Evolutionary conservation across 2,888 invertebrate species (phyloP), one percentile per base, ranked within the genome.

Genomic region (Nomada goodeniana): DNA sequence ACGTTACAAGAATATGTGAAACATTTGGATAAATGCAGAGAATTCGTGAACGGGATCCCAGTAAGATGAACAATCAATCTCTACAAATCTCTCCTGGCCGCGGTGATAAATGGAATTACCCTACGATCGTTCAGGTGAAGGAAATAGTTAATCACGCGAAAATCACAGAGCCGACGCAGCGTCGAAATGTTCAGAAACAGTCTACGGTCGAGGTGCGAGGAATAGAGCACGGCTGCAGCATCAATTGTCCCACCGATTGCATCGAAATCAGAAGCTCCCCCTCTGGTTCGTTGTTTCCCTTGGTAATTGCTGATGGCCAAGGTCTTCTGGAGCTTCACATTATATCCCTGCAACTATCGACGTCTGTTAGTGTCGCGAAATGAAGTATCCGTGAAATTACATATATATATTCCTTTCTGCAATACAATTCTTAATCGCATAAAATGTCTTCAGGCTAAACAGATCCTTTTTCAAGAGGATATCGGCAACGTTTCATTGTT

Each of bases 311-410:
- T 0, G 84, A 90, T 15, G 88, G 86, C 13, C 90, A 92, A 78
- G 92, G 90, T 29, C 80, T 92, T 52, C 50, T 92, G 59, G 92
- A 92, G 82, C 78, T 92, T 68, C 92, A 92, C 44, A 86, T 92
- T 20, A 59, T 89, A 18, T 86, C 84, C 7, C 76, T 92, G 7
- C 90, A 90, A 47, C 86, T 92, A 11, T 90, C 90, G 0, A 86
- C 89, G 23, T 86, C 85, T 61, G 92, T 92, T 72, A 89, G 87
- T 89, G 79, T 23, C 52, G n/a, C 18, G 4, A 9, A 9, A 53
- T 53, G 15, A 23, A 20, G 9, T 47, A 47, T 47, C 47, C 47
- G 20, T 0, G 20, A 23, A 23, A n/a, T 52, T n/a, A 47, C 42
- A 47, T 29, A 59, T 52, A n/a, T 42, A 13, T 5, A 50, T 15